A percentile compares a stretch with the other conserved stretches of the same genome.
Conservation (phyloP, 1,140 invertebrate species). For the Saccostrea glomerata region DNA sequence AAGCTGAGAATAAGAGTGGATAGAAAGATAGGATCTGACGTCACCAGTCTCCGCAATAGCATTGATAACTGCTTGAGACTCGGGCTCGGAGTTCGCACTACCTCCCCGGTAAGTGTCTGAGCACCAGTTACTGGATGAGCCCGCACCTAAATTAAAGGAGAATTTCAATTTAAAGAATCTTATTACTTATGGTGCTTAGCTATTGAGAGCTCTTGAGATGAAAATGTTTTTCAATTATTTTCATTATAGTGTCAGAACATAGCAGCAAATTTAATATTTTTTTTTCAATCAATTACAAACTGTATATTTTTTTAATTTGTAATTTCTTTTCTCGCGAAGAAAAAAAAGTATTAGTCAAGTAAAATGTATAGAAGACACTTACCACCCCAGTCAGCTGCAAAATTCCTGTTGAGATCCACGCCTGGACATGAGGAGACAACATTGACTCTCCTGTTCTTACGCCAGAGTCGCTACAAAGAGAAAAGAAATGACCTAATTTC, state of each 20-base stretch:
- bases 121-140: constrained; percentile 39
- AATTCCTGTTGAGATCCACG: constrained; percentile 73
- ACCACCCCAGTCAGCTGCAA: constrained; percentile 65
- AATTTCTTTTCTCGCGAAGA: background rate
- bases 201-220: too few species aligned
- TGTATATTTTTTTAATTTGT: too few species aligned
- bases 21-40: constrained; percentile 53
- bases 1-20: constrained; percentile 66
- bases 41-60: constrained; percentile 42
- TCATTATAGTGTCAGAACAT: too few species aligned
- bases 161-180: too few species aligned
- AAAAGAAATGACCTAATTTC: background rate
- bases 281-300: too few species aligned
- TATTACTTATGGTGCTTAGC: too few species aligned
- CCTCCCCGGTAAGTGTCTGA: constrained; percentile 55
- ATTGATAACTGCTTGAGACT: constrained; percentile 51
- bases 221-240: too few species aligned
- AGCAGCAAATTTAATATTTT: too few species aligned
- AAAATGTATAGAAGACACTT: background rate
- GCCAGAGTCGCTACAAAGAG: constrained; percentile 63
- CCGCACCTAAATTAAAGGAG: constrained; percentile 41
- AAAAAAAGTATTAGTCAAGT: background rate
- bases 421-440: constrained; percentile 62
- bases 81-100: constrained; percentile 55
- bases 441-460: constrained; percentile 62